Evolutionary conservation across 1,140 invertebrate genomes (phyloP), one percentile per base, ranked within the genome.

Genomic region (Drosophila oshimai): DNA sequence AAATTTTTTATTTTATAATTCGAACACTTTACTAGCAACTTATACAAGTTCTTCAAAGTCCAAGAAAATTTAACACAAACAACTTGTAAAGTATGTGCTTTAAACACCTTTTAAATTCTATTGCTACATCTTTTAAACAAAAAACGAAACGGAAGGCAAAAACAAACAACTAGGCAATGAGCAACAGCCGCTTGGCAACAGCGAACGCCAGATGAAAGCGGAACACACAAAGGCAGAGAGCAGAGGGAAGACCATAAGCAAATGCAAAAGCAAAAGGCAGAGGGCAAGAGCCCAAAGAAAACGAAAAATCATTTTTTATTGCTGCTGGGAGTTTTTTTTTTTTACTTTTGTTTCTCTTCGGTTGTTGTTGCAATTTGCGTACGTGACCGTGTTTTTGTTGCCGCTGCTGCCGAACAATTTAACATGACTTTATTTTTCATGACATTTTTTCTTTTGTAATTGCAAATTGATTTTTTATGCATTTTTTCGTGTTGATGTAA

Each of bases 151-250:
- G 39, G 65, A 68, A 50, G 24, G 37, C 45, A 64, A 36, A 53
- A 60, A 50, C 49, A 71, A 46, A 61, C 55, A 50, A 46, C 41
- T 31, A 36, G 42, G 34, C 57, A 51, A 77, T 70, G 58, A 53
- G 41, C 55, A 72, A 79, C 77, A 83, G 62, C 62, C 78, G 78
- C 84, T 89, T 89, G 84, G 75, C 84, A 89, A 89, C 84, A 89
- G 75, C 68, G 47, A 62, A 73, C 42, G 42, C 31, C 39, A 83
- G 74, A 83, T 76, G 73, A 83, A 88, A 73, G 64, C 70, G 79
- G 79, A 83, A 70, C 45, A 54, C 31, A 28, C 39, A 22, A 36
- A 10, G 42, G n/a, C 17, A 17, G 54, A 15, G 55, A 34, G 20
- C 53, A 20, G 41, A 28, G 50, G 65, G 10, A 18, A 39, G 47